These are phyloP conservation scores for Cheirogaleus major DNA, from an alignment of 2,797 vertebrate genomes.

Conservation along the genomic window DNA sequence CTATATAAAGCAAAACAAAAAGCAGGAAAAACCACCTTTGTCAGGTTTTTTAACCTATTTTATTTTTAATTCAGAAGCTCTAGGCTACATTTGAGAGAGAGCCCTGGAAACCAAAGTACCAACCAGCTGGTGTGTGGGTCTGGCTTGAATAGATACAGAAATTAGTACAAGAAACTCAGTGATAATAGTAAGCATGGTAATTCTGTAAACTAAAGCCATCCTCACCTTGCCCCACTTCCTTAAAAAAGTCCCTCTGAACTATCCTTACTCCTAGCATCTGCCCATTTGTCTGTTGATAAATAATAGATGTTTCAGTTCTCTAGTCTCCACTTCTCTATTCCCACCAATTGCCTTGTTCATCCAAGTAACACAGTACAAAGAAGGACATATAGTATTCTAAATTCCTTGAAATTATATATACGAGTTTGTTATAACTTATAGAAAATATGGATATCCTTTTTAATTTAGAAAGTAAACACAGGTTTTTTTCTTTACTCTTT, in stretches of 20 bases:
- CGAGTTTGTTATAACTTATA: background rate
- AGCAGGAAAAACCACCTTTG: background rate
- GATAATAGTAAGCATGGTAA: background rate
- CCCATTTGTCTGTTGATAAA: background rate
- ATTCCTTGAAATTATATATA: background rate
- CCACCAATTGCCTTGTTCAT: background rate
- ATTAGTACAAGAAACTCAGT: background rate
- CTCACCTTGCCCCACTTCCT: background rate
- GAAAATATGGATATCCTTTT: background rate
- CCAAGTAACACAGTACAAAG: background rate
- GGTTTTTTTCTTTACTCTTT: background rate
- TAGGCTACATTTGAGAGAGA: background rate
- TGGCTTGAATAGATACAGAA: background rate
- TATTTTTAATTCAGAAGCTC: background rate
- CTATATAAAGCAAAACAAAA: slow-evolving; percentile 13
- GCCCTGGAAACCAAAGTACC: background rate
- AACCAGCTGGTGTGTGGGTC: background rate
- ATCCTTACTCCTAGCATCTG: background rate
- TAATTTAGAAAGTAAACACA: background rate
- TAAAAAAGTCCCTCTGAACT: background rate
- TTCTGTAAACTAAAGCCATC: background rate
- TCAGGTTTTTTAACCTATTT: background rate
- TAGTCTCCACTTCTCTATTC: background rate
- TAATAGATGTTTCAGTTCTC: background rate
- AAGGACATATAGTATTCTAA: background rate